phyloP scores from a whole-genome alignment of 2,113 vertebrate species.

The Urocolius indicus region DNA sequence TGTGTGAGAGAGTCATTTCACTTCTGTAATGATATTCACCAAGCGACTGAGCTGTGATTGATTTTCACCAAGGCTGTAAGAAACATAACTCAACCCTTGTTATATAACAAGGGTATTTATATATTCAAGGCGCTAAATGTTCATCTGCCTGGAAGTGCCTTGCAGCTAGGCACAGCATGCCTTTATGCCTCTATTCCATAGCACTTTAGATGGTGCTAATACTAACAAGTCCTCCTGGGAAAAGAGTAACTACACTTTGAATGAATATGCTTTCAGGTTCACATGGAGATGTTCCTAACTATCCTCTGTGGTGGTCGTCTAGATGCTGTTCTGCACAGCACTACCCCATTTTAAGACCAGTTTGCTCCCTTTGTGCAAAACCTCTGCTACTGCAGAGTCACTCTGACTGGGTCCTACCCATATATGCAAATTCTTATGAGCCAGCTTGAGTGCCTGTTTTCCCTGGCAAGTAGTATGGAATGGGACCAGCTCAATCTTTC shows the following conservation, averaged over 20 bases:
- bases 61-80: constrained; percentile 18
- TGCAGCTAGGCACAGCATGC: background rate
- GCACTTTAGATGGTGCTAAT: background rate
- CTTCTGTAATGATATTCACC: background rate
- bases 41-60: background rate
- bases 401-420: background rate
- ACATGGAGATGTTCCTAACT: background rate
- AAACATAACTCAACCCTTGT: constrained; percentile 31
- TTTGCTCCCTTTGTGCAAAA: background rate
- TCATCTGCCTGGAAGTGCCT: constrained; percentile 16
- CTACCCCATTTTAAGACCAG: background rate
- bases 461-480: background rate
- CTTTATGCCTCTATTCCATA: background rate
- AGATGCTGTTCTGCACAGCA: background rate
- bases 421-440: background rate
- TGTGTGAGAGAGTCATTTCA: background rate
- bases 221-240: background rate
- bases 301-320: background rate
- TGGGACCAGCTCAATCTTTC: background rate
- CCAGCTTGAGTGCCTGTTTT: background rate
- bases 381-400: background rate
- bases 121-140: background rate
- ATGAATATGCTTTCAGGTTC: background rate
- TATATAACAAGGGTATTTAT: constrained; percentile 20
- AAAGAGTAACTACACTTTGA: background rate